phyloP scores from a whole-genome alignment of 2,888 invertebrate species.

The Antheraea assamensis region DNA sequence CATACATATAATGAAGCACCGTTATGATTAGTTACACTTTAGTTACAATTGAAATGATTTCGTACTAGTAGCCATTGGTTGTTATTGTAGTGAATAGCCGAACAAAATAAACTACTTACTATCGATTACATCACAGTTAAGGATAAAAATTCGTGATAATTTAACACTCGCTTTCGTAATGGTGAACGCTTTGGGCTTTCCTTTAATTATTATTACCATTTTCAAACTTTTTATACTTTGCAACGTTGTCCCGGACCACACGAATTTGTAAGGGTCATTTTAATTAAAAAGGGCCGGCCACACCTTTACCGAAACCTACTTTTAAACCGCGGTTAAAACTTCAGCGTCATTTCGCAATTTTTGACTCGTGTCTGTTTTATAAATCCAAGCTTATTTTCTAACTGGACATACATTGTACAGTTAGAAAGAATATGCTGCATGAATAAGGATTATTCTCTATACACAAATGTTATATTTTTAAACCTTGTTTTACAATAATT shows the following conservation, averaged over 20 bases:
- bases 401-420: background rate
- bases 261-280: constrained; percentile 25
- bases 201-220: background rate
- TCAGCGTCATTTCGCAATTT: constrained; percentile 31
- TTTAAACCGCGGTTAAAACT: constrained; percentile 33
- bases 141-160: background rate
- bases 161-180: background rate
- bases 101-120: too few species aligned
- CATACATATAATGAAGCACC: too few species aligned
- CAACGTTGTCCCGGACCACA: background rate
- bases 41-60: too few species aligned
- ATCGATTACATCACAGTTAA: too few species aligned
- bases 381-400: background rate
- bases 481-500: too few species aligned
- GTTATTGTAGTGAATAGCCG: too few species aligned
- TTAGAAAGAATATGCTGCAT: too few species aligned
- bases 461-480: too few species aligned
- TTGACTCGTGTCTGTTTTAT: constrained; percentile 13
- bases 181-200: background rate
- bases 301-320: constrained; percentile 35
- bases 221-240: background rate
- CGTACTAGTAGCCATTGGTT: too few species aligned
- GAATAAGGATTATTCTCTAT: too few species aligned
- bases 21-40: too few species aligned
- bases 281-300: constrained; percentile 43